Percentiles rank a stretch among this genome's conserved stretches.
phyloP scores from a whole-genome alignment of 1,140 invertebrate genomes.

The Theocolax elegans region DNA sequence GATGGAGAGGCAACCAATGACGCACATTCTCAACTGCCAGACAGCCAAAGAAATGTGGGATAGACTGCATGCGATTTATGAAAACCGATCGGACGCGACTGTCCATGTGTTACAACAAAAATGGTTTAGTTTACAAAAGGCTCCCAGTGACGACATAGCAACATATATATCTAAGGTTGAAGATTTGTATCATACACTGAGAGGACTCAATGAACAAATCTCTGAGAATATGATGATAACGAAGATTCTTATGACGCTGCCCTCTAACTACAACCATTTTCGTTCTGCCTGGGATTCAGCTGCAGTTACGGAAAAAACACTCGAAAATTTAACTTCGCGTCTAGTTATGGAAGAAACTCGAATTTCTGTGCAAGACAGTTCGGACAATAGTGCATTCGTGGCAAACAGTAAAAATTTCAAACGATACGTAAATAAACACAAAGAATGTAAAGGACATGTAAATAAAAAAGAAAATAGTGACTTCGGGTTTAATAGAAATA shows the following conservation, averaged over 20 bases:
- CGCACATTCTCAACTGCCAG: conserved; percentile 55
- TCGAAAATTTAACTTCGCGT: conserved; percentile 44
- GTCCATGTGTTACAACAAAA: conserved; percentile 50
- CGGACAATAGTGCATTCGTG: conserved; percentile 4
- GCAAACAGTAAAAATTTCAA: background rate
- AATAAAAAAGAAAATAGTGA: background rate
- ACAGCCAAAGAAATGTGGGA: conserved; percentile 55
- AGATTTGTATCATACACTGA: conserved; percentile 43
- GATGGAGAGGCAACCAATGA: conserved; percentile 35
- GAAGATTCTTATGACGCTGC: conserved; percentile 50
- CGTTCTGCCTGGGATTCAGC: conserved; percentile 50
- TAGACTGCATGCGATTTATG: conserved; percentile 51
- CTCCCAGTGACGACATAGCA: conserved; percentile 36
- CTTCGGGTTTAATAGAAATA: background rate
- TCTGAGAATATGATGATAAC: conserved; percentile 48
- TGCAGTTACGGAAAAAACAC: conserved; percentile 39
- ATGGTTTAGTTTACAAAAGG: conserved; percentile 43
- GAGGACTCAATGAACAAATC: conserved; percentile 44
- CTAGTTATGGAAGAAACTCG: conserved; percentile 48
- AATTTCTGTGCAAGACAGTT: background rate
- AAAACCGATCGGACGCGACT: conserved; percentile 49
- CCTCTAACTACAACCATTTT: conserved; percentile 47
- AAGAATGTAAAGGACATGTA: background rate
- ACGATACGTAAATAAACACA: background rate
- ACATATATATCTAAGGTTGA: conserved; percentile 41